These are phyloP conservation scores for Tetraodon nigroviridis DNA, from an alignment of 2,113 vertebrate species.

Conservation along the genomic window DNA sequence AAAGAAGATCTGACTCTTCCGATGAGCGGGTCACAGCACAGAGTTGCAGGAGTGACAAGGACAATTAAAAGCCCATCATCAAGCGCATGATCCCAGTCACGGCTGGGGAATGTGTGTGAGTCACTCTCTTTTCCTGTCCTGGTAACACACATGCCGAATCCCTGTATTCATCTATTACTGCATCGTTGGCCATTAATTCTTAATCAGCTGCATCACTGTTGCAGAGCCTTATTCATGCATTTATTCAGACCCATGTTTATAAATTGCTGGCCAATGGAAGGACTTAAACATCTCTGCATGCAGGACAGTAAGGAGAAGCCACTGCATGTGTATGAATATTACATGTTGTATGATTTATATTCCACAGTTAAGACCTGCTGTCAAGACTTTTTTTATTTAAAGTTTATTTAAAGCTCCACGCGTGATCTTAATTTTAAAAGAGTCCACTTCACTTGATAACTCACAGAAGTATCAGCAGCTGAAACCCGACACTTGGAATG, in stretches of 20 bases:
- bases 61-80: conserved; percentile 16
- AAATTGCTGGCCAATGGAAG: not conserved
- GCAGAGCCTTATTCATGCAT: not conserved
- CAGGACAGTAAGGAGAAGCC: not conserved
- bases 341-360: too few species aligned
- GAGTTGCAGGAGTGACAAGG: conserved; percentile 23
- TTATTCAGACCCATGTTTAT: not conserved
- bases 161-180: not conserved
- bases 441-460: too few species aligned
- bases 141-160: not conserved
- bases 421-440: too few species aligned
- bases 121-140: not conserved
- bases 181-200: not conserved
- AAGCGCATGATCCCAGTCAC: conserved; percentile 2
- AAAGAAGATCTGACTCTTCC: conserved; percentile 24
- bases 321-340: not conserved
- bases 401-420: too few species aligned
- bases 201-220: not conserved
- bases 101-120: not conserved
- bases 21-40: conserved; percentile 28
- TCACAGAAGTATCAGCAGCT: conserved; percentile 59
- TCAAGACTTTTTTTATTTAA: too few species aligned
- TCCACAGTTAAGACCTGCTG: too few species aligned
- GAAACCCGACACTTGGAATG: conserved; percentile 52
- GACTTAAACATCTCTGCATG: not conserved